These are phyloP conservation scores for Actinia equina DNA, from an alignment of 64 coral and sea anemone genomes.

Conservation along the genomic window DNA sequence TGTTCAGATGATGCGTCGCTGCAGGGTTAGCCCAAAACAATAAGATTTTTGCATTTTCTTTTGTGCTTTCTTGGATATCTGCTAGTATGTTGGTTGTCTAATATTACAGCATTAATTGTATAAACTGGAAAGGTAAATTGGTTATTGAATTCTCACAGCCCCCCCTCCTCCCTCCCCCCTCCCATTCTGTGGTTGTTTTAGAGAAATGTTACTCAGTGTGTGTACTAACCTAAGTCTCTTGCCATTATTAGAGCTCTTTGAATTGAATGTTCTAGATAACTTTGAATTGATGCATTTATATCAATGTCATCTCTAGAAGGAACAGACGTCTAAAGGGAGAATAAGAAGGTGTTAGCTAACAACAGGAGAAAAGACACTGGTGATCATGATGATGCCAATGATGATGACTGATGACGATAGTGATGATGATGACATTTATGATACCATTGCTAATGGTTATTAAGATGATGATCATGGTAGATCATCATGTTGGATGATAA, in stretches of 20 bases:
- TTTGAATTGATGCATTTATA: constrained; percentile 53
- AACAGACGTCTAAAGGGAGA: background rate
- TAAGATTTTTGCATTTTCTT: too few species aligned
- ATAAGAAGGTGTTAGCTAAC: background rate
- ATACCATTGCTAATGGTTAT: background rate
- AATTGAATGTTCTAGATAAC: constrained; percentile 57
- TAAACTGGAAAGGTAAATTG: too few species aligned
- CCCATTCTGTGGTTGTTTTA: too few species aligned
- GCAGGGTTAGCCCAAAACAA: too few species aligned
- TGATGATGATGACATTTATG: background rate
- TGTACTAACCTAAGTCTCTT: constrained; percentile 49
- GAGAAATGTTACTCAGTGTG: too few species aligned
- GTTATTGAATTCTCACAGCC: too few species aligned
- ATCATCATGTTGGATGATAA: background rate
- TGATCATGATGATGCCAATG: background rate
- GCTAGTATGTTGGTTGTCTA: too few species aligned
- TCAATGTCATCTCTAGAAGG: constrained; percentile 71
- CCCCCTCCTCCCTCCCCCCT: too few species aligned
- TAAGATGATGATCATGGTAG: background rate
- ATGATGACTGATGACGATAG: background rate
- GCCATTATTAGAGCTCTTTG: constrained; percentile 46
- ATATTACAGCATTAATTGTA: too few species aligned
- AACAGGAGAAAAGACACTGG: background rate
- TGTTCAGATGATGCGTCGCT: too few species aligned
- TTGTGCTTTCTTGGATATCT: too few species aligned